phyloP scores from a whole-genome alignment of 2,888 invertebrate genomes.

The Paralinhomoeus sp. region DNA sequence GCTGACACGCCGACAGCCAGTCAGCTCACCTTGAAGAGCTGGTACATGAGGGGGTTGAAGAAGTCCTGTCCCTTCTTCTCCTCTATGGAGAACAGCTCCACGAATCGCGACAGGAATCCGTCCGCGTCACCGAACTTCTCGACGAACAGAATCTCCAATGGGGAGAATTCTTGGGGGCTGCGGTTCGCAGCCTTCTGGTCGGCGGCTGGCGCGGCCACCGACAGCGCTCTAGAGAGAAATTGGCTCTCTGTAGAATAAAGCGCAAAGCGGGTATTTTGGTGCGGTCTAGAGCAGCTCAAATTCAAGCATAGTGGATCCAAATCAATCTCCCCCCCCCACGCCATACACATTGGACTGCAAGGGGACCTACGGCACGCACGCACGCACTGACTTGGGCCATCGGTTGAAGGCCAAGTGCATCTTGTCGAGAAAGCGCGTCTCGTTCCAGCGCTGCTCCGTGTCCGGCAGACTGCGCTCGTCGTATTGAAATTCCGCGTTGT shows the following conservation, averaged over 20 bases:
- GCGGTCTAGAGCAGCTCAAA: too few species aligned
- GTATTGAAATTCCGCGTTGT: constrained; percentile 49
- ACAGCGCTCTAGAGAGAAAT: constrained; percentile 30
- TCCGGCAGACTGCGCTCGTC: constrained; percentile 38
- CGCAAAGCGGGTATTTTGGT: too few species aligned
- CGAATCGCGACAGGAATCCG: constrained; percentile 45
- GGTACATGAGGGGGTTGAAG: constrained; percentile 44
- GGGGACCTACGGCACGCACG: too few species aligned
- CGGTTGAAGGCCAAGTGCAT: constrained; percentile 37
- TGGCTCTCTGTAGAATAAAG: too few species aligned
- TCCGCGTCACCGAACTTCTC: constrained; percentile 43
- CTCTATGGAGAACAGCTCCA: constrained; percentile 51
- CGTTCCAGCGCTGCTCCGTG: constrained; percentile 49
- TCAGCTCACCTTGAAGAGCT: constrained; percentile 56
- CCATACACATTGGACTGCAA: too few species aligned
- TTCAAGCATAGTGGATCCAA: too few species aligned
- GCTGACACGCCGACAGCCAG: constrained; percentile 3
- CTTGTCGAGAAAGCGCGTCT: constrained; percentile 44
- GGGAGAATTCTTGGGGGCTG: constrained; percentile 34
- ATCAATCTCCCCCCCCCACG: too few species aligned
- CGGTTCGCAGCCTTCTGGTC: constrained; percentile 42
- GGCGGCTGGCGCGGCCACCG: constrained; percentile 42
- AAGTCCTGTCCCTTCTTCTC: constrained; percentile 64
- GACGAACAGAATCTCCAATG: constrained; percentile 41
- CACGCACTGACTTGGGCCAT: constrained; percentile 32